Evolutionary conservation across 1,140 invertebrate species (phyloP).

Genomic region (Neomicropteryx cornuta): DNA sequence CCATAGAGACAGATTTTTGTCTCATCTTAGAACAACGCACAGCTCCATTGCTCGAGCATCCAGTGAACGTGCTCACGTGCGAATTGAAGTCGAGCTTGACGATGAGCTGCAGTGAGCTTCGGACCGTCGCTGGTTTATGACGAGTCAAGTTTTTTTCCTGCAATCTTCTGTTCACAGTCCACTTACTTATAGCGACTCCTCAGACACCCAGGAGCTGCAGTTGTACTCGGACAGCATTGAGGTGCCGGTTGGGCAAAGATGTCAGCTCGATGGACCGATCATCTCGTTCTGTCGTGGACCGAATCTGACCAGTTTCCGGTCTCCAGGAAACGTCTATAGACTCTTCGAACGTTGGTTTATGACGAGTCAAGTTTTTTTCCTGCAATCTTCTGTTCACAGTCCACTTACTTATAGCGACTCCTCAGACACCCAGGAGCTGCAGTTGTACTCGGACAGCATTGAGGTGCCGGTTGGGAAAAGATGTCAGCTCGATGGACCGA

Average conservation of each 20-base stretch:
- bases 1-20: conserved; percentile 4
- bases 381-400: conserved; percentile 6
- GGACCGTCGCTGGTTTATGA: no score
- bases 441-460: not conserved
- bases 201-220: conserved; percentile 3
- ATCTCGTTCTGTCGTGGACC: no score
- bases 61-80: not conserved
- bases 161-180: conserved; percentile 5
- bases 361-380: not conserved
- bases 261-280: no score
- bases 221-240: not conserved
- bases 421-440: conserved; percentile 3
- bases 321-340: no score
- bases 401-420: conserved; percentile 1
- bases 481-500: no score
- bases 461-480: no score
- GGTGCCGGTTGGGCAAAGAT: no score
- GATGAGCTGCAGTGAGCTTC: conserved; percentile 2
- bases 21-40: conserved; percentile 7
- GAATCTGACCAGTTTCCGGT: no score
- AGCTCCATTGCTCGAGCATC: conserved; percentile 2
- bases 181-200: conserved; percentile 1
- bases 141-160: conserved; percentile 1
- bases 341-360: no score
- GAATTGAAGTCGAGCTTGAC: not conserved